These are phyloP conservation scores for Conistra vaccinii DNA, from an alignment of 2,888 invertebrate species.

Conservation along the genomic window DNA sequence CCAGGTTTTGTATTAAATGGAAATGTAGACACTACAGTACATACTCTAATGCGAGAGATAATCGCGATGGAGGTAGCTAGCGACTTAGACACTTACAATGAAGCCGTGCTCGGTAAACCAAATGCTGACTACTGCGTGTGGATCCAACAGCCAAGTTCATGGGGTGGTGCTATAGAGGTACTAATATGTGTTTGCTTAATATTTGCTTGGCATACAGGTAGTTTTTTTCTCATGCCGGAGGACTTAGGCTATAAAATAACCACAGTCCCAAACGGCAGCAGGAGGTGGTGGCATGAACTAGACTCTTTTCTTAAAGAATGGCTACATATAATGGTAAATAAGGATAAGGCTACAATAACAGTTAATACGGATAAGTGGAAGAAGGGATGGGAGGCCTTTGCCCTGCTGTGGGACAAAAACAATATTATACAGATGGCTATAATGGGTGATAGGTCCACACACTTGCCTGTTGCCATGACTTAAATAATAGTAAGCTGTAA, in stretches of 20 bases:
- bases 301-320: not conserved
- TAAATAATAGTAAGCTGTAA: not conserved
- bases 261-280: not conserved
- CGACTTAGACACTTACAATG: conserved; percentile 94
- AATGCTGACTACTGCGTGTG: conserved; percentile 96
- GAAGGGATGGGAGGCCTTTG: not conserved
- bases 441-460: not conserved
- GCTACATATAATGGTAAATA: not conserved
- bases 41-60: conserved; percentile 95
- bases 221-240: too few species aligned
- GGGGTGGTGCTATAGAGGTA: conserved; percentile 99
- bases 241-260: not conserved
- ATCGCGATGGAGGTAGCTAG: conserved; percentile 96
- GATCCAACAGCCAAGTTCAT: conserved; percentile 96
- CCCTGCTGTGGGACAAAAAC: too few species aligned
- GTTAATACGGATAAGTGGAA: too few species aligned
- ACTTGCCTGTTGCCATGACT: not conserved
- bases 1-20: conserved; percentile 93
- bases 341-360: too few species aligned
- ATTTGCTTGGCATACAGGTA: not conserved
- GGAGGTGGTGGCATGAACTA: not conserved
- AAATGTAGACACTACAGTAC: conserved; percentile 94
- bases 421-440: too few species aligned
- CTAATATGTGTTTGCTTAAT: not conserved
- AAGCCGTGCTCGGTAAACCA: conserved; percentile 96